phyloP scores from a whole-genome alignment of 2,888 invertebrate genomes.

The Melangyna quadrimaculata region DNA sequence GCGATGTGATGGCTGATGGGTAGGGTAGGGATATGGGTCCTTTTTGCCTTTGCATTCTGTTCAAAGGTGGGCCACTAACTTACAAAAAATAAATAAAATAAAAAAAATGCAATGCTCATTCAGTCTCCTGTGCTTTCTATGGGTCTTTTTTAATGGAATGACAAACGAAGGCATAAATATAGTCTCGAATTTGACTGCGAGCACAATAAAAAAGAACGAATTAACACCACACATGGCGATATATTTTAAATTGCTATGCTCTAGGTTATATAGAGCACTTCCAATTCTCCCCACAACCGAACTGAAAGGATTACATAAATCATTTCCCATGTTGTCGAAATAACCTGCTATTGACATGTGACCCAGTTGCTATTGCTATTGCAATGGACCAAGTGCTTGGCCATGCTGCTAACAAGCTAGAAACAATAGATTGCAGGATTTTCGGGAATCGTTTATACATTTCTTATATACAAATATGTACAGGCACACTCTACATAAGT shows the following conservation, averaged over 20 bases:
- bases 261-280: constrained; percentile 23
- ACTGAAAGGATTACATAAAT: constrained; percentile 70
- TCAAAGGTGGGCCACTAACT: constrained; percentile 42
- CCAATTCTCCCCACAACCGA: constrained; percentile 37
- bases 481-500: no score
- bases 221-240: constrained; percentile 66
- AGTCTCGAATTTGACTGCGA: constrained; percentile 61
- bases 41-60: constrained; percentile 46
- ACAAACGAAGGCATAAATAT: constrained; percentile 71
- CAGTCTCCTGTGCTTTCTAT: constrained; percentile 43
- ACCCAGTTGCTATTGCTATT: constrained; percentile 70
- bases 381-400: constrained; percentile 53
- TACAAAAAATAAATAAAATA: constrained; percentile 26
- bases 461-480: neutral
- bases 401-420: constrained; percentile 64
- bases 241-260: constrained; percentile 41
- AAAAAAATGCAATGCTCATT: constrained; percentile 46
- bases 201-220: constrained; percentile 55
- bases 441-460: constrained; percentile 30
- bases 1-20: neutral
- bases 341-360: constrained; percentile 71
- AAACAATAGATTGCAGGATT: constrained; percentile 57
- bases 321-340: constrained; percentile 68
- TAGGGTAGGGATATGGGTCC: neutral
- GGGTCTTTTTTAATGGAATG: constrained; percentile 64